These are phyloP conservation scores for Telmatochromis brachygnathus DNA, from an alignment of 2,113 vertebrate genomes.

Conservation along the genomic window DNA sequence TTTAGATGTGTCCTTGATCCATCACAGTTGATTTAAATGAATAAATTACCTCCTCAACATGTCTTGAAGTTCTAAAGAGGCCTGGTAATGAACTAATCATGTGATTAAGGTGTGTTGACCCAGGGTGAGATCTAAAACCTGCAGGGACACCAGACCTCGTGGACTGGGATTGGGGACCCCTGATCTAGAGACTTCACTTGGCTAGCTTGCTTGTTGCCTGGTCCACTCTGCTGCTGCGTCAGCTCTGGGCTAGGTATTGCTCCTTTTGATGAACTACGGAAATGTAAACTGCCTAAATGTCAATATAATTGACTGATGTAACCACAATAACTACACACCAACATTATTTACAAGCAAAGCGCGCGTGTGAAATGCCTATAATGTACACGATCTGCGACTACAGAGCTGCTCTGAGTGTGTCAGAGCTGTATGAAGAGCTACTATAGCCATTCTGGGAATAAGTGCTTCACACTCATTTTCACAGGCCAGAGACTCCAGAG, in stretches of 20 bases:
- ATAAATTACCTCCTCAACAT: accelerated
- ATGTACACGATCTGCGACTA: neutral
- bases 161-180: too few species aligned
- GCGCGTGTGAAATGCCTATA: neutral
- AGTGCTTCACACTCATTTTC: constrained; percentile 47
- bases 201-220: neutral
- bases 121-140: too few species aligned
- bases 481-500: constrained; percentile 44
- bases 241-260: neutral
- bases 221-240: neutral
- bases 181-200: neutral
- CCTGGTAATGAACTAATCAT: too few species aligned
- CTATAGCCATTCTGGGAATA: constrained; percentile 27
- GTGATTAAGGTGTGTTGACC: too few species aligned
- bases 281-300: neutral
- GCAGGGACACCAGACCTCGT: accelerated
- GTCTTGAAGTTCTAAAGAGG: too few species aligned
- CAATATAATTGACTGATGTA: neutral
- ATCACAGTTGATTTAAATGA: accelerated
- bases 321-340: neutral
- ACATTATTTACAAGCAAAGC: neutral
- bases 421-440: constrained; percentile 41
- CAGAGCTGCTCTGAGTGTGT: constrained; percentile 12
- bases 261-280: neutral
- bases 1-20: too few species aligned